phyloP scores from a whole-genome alignment of 1,140 invertebrate genomes.

The Psilanteris sp. region DNA sequence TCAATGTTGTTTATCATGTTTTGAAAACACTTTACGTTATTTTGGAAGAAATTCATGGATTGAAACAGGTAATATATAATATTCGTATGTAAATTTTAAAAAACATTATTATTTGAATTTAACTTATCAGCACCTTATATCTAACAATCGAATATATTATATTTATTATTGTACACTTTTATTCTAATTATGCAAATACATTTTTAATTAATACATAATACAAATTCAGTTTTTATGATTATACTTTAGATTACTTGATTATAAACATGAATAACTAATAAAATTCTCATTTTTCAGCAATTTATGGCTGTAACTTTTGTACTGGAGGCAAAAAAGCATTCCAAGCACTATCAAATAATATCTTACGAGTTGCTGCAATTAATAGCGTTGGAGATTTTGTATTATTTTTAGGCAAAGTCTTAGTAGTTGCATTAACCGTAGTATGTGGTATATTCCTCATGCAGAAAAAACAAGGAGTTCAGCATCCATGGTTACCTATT shows the following conservation, averaged over 20 bases:
- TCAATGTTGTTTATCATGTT: conserved; percentile 86
- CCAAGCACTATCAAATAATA: conserved; percentile 82
- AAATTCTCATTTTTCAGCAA: conserved; percentile 83
- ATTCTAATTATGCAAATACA: too few relatives aligned
- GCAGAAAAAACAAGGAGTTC: conserved; percentile 82
- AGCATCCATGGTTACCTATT: conserved; percentile 86
- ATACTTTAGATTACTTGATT: too few relatives aligned
- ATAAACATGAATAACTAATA: too few relatives aligned
- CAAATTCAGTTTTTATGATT: too few relatives aligned
- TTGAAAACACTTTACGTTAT: conserved; percentile 87
- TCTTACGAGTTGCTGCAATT: conserved; percentile 85
- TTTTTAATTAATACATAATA: too few relatives aligned
- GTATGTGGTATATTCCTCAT: conserved; percentile 83
- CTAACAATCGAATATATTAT: too few relatives aligned
- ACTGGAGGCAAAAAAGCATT: conserved; percentile 84
- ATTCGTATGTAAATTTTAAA: too few relatives aligned
- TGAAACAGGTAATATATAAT: conserved; percentile 87
- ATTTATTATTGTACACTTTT: too few relatives aligned
- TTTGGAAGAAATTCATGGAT: conserved; percentile 89
- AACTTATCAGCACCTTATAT: too few relatives aligned
- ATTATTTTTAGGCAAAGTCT: conserved; percentile 86
- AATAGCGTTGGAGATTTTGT: conserved; percentile 90
- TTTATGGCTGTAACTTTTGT: conserved; percentile 86
- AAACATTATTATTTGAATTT: too few relatives aligned
- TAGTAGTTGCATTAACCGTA: conserved; percentile 84